Conservation (phyloP, 1,140 invertebrate genomes). For the Cyphomyrmex costatus region DNA sequence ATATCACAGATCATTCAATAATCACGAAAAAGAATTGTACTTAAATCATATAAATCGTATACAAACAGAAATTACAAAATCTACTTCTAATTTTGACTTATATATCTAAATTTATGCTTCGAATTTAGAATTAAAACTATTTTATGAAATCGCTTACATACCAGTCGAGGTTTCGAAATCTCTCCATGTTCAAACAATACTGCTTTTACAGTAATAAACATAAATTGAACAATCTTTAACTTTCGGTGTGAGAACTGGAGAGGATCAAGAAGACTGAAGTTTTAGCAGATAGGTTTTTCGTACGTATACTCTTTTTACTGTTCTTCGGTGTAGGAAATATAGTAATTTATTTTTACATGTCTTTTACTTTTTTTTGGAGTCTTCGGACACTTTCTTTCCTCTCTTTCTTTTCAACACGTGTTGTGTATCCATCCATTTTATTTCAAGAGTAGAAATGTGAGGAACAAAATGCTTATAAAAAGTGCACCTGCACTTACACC, state of each 20-base stretch:
- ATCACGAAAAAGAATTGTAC: neutral
- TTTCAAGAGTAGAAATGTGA: neutral
- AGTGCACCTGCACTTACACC: neutral
- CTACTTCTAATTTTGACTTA: neutral
- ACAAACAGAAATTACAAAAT: neutral
- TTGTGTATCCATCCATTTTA: neutral
- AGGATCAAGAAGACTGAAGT: no score
- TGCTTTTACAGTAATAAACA: neutral
- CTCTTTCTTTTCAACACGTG: neutral
- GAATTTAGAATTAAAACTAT: neutral
- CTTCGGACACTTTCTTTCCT: neutral
- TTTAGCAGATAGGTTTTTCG: no score
- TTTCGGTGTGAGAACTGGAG: no score
- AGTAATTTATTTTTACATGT: no score
- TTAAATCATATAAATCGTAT: neutral
- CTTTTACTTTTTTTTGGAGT: neutral
- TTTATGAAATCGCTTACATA: constrained; percentile 35
- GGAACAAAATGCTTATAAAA: neutral
- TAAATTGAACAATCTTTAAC: no score
- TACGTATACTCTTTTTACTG: no score
- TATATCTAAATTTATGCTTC: neutral
- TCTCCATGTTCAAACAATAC: constrained; percentile 66
- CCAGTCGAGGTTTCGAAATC: constrained; percentile 75
- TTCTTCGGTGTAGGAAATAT: no score
- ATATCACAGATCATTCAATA: neutral